Base-by-base conservation (phyloP, 2,113 vertebrate genomes). In the Archocentrus centrarchus region DNA sequence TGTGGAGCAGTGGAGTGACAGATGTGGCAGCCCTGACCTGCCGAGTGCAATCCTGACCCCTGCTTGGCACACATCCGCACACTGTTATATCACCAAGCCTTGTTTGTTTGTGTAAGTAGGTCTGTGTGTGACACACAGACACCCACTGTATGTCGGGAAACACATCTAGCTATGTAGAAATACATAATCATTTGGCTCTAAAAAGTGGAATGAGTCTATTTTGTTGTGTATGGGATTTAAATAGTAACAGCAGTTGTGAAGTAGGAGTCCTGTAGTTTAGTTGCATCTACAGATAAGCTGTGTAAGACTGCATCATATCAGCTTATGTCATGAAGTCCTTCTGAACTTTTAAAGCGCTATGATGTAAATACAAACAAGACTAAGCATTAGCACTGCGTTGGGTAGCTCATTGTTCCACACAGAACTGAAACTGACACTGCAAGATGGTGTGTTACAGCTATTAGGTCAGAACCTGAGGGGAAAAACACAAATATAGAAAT, bases 1-100 rank as follows among this genome's bases (percentile, higher is more conserved):
- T 59, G 47, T 11, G 47, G 27, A 64, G 32, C 44, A 89, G 62
- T 5, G n/a, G 59, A 86, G 84, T 75, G 85, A 91, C 92, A 93
- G 92, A 91, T 93, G 91, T 88, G 81, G 60, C 70, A 79, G 82
- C 14, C 59, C 62, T 86, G 85, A 91, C 79, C 88, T 81, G 81
- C 68, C 37, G 79, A 90, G 89, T 83, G 82, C 80, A 82, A 85
- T 84, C 83, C 80, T 84, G 79, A 87, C 86, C 92, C 60, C 64
- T 27, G 76, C 75, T 89, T 11, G 59, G 68, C 82, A 77, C 80
- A 80, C 76, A 83, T 82, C 66, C 8, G 2, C 82, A 79, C 84
- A 30, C 78, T 3, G n/a, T 75, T 78, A 77, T 68, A 76, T 89
- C 84, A 81, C 27, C 63, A 66, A 84, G 53, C 57, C 64, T 18